Evolutionary conservation across 37 sponge, comb jelly and placozoan species (phyloP).

Genomic region (Bolinopsis microptera): DNA sequence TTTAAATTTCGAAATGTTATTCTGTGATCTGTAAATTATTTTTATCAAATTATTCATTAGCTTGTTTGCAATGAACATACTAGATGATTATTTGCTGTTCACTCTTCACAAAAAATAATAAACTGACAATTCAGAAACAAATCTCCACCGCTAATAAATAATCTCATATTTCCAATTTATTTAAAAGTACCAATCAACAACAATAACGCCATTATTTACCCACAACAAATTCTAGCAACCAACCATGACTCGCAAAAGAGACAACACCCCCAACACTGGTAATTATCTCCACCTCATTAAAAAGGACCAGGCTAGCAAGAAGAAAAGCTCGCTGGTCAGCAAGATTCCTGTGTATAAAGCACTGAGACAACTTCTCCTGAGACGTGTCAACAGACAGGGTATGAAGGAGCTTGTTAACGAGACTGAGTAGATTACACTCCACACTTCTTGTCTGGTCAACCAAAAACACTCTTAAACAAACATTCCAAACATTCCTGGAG

Average conservation of each 20-base stretch:
- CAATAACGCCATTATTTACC: too few relatives aligned
- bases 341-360: constrained; percentile 33
- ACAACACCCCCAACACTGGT: background rate
- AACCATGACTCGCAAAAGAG: constrained; percentile 23
- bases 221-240: background rate
- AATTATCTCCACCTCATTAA: constrained; percentile 54
- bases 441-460: too few relatives aligned
- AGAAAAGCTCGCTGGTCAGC: background rate
- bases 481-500: too few relatives aligned
- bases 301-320: constrained; percentile 2
- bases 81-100: too few relatives aligned
- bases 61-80: too few relatives aligned
- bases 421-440: background rate
- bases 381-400: background rate
- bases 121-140: too few relatives aligned
- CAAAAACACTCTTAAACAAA: too few relatives aligned
- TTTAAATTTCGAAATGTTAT: background rate
- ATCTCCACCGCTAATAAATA: too few relatives aligned
- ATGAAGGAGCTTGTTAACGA: constrained; percentile 17
- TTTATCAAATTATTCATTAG: background rate
- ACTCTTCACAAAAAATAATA: too few relatives aligned
- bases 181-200: too few relatives aligned
- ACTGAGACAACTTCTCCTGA: background rate
- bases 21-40: background rate
- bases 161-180: too few relatives aligned